These are phyloP conservation scores for Lithodes maja DNA, from an alignment of 2,888 invertebrate species.

Conservation along the genomic window DNA sequence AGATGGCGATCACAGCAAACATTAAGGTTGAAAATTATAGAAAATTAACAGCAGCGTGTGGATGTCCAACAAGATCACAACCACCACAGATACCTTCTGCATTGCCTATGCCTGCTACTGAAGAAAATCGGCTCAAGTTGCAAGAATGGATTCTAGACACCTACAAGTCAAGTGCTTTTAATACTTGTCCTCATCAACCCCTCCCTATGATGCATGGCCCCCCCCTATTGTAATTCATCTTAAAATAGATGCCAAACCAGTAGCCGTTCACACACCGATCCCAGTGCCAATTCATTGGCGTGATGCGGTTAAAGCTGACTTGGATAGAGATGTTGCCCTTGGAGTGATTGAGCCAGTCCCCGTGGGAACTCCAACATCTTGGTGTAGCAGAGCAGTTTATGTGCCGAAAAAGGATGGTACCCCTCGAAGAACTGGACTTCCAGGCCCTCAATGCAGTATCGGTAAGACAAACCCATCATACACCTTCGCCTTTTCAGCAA, in stretches of 20 bases:
- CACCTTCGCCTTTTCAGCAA: constrained; percentile 14
- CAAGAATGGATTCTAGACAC: constrained; percentile 2
- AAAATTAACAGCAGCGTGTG: neutral
- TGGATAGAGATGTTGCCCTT: constrained; percentile 1
- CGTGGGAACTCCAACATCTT: neutral
- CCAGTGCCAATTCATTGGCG: constrained; percentile 23
- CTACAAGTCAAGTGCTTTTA: constrained; percentile 3
- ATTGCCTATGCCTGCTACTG: neutral
- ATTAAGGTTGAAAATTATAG: neutral
- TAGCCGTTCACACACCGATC: constrained; percentile 16
- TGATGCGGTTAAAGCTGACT: neutral
- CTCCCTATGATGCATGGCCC: constrained; percentile 11
- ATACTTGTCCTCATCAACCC: constrained; percentile 7
- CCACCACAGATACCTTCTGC: neutral
- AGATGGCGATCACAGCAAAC: neutral
- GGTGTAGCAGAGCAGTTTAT: constrained; percentile 15
- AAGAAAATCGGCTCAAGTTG: constrained; percentile 2
- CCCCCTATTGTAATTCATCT: neutral
- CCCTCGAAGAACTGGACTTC: constrained; percentile 1
- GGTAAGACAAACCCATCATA: constrained; percentile 19
- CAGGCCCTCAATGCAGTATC: constrained; percentile 16
- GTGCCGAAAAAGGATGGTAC: constrained; percentile 15
- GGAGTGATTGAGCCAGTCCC: constrained; percentile 14
- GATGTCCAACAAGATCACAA: neutral
- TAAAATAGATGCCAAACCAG: constrained; percentile 10